These are phyloP conservation scores for Apis florea DNA, from an alignment of 1,140 invertebrate genomes.

Conservation along the genomic window DNA sequence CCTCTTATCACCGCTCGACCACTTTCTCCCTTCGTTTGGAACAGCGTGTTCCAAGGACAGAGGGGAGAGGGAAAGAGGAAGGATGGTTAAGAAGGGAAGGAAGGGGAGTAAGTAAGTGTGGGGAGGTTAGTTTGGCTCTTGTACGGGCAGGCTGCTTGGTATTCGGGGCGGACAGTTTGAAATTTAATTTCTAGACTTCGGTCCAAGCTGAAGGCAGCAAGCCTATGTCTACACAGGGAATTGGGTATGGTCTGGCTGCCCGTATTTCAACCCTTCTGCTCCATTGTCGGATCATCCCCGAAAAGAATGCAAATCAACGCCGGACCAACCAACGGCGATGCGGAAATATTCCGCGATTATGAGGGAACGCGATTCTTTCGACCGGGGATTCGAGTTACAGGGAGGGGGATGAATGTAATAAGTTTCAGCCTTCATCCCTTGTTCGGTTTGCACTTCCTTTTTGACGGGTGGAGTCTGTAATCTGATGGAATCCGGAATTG, in stretches of 20 bases:
- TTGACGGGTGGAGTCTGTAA: background rate
- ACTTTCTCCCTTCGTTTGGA: slow-evolving; percentile 1
- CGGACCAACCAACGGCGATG: no score
- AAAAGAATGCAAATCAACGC: slow-evolving; percentile 58
- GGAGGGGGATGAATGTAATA: background rate
- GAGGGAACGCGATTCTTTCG: background rate
- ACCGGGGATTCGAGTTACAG: background rate
- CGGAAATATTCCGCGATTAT: slow-evolving; percentile 11
- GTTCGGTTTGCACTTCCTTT: background rate
- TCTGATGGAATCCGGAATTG: background rate
- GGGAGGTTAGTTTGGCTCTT: slow-evolving; percentile 55
- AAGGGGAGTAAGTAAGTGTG: background rate
- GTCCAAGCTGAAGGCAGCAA: slow-evolving; percentile 15
- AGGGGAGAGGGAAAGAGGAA: background rate
- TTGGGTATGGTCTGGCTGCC: background rate
- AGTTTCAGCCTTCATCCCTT: background rate
- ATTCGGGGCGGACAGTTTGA: slow-evolving; percentile 58
- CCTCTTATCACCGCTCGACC: slow-evolving; percentile 16
- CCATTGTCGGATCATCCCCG: slow-evolving; percentile 36
- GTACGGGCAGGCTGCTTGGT: slow-evolving; percentile 56
- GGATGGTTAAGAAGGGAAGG: background rate
- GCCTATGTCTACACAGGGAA: slow-evolving; percentile 41
- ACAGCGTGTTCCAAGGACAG: background rate
- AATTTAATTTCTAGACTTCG: slow-evolving; percentile 70
- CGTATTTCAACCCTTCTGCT: slow-evolving; percentile 31